Evolutionary conservation across 1,140 invertebrate species (phyloP).

Genomic region (Dendrolimus kikuchii): DNA sequence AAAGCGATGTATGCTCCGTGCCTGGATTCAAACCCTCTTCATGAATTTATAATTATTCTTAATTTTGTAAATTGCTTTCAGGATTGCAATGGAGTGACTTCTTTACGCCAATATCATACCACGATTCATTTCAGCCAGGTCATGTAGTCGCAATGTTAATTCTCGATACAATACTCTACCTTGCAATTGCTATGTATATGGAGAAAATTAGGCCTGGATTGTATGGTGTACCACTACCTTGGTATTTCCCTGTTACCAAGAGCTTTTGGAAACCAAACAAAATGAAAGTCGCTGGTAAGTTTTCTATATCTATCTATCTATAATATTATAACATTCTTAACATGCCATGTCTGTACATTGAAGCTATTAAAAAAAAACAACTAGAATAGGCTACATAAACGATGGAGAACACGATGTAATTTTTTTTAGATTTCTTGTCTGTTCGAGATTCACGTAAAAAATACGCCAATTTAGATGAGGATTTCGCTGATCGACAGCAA

Average conservation of each 20-base stretch:
- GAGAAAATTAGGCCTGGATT: conserved; percentile 83
- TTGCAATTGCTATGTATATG: conserved; percentile 81
- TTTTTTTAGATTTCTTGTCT: too few species aligned
- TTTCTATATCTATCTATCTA: conserved; percentile 8
- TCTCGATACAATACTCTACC: conserved; percentile 77
- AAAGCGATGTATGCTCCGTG: too few species aligned
- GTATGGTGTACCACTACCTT: conserved; percentile 80
- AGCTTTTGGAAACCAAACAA: conserved; percentile 67
- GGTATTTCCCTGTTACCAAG: conserved; percentile 83
- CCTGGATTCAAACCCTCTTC: too few species aligned
- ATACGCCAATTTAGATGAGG: too few species aligned
- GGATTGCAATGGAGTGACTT: conserved; percentile 86
- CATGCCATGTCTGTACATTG: too few species aligned
- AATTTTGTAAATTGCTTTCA: conserved; percentile 21
- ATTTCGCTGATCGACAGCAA: too few species aligned
- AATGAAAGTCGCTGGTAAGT: conserved; percentile 41
- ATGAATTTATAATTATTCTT: not conserved
- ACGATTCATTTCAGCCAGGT: conserved; percentile 80
- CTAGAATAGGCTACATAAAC: too few species aligned
- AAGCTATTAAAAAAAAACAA: too few species aligned
- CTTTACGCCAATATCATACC: conserved; percentile 76
- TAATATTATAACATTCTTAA: too few species aligned
- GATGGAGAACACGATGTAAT: too few species aligned
- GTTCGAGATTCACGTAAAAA: too few species aligned
- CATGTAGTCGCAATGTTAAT: conserved; percentile 79